Base-by-base conservation (phyloP, 2,797 vertebrate genomes). In the Microchirus variegatus region DNA sequence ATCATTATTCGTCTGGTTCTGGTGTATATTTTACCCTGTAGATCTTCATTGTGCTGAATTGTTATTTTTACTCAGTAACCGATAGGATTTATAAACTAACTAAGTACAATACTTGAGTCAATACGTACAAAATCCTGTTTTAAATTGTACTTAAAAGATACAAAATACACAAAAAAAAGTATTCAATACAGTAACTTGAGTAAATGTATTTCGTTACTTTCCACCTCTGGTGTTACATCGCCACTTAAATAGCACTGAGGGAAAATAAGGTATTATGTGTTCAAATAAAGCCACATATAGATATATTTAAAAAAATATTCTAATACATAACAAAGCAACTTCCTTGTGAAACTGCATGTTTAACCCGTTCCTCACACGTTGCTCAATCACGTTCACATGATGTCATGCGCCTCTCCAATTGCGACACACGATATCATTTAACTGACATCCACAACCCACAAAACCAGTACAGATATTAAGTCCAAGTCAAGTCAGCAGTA, bases 401-500 rank as follows among this genome's bases (percentile, higher is more conserved):
- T 68, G 68, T 75, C 70, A 70, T 48, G 19, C 56, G 43, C 57
- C 53, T 54, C 52, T 77, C 63, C 4, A 1, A 49, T 80, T 87
- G 68, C 74, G 80, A 54, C 65, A 78, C 72, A 67, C 49, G 15
- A 47, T 67, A 65, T 87, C 60, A 77, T 87, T 78, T 84, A 47
- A 77, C 58, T 67, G 61, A 67, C 78, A 77, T 68, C 66, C 58
- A 53, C 59, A 75, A 75, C 67, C 78, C 74, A 81, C 83, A 87
- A 22, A 68, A 72, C 81, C 70, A 79, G 62, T 45, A 50, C 48
- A 60, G 72, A 73, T 67, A 68, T 80, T 60, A 61, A 40, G 51
- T 41, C 55, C 59, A 75, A 75, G 77, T 65, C 74, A 73, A 75
- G 73, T 85, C 75, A 82, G 85, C 81, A 82, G 59, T 63, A 19